Percentiles rank a stretch among this genome's conserved stretches.
These are phyloP conservation scores for Mustela nigripes DNA, from an alignment of 2,113 vertebrate species.

Conservation along the genomic window DNA sequence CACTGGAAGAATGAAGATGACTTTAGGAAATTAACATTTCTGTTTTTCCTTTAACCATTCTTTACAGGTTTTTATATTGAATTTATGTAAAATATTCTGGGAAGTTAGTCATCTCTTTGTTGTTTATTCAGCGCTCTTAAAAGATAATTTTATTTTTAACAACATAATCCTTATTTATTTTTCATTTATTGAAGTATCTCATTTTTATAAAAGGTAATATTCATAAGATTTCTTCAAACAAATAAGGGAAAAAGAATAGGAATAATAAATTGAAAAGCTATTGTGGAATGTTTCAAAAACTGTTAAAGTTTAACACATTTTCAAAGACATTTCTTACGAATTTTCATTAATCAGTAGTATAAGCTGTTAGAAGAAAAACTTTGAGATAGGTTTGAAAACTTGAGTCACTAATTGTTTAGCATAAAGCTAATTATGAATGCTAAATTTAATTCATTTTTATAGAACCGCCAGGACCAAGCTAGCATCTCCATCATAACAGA, in stretches of 20 bases:
- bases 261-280: background rate
- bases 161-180: background rate
- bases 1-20: background rate
- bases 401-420: background rate
- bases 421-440: background rate
- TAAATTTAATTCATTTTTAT: conserved; percentile 12
- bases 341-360: background rate
- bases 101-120: background rate
- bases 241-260: background rate
- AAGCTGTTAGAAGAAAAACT: background rate
- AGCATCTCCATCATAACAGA: background rate
- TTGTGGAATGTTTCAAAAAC: background rate
- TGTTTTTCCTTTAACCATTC: background rate
- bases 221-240: background rate
- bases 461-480: background rate
- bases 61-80: background rate
- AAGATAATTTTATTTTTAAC: background rate
- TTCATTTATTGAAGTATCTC: background rate
- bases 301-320: background rate
- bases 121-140: background rate
- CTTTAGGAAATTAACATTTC: background rate
- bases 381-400: background rate
- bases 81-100: background rate
- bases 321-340: background rate
- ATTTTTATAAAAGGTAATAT: background rate